Evolutionary conservation across 2,888 invertebrate genomes (phyloP).

Genomic region (Noctua comes): DNA sequence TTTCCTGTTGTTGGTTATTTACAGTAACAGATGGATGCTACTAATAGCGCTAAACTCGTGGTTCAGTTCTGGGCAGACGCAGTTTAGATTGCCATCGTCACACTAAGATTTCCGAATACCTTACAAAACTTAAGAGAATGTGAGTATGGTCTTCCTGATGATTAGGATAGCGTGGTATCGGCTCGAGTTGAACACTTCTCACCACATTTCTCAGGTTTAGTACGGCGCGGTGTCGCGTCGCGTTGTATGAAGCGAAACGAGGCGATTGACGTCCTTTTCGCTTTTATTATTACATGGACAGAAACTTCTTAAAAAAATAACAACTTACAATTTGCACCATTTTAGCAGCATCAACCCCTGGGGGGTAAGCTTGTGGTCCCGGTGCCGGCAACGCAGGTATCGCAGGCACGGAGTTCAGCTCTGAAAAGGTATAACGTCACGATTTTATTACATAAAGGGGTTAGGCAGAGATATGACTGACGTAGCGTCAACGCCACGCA

Average conservation of each 20-base stretch:
- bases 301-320: not conserved
- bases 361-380: conserved; percentile 85
- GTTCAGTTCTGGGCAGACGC: not conserved
- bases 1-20: not conserved
- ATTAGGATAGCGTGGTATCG: not conserved
- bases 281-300: not conserved
- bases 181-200: not conserved
- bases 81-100: not conserved
- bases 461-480: not conserved
- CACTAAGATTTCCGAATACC: not conserved
- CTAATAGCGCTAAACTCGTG: not conserved
- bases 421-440: conserved; percentile 56
- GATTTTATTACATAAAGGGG: not conserved
- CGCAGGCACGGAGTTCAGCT: conserved; percentile 74
- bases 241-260: not conserved
- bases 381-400: conserved; percentile 78
- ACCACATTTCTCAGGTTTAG: not conserved
- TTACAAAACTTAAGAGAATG: not conserved
- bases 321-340: conserved; percentile 74
- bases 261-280: no score
- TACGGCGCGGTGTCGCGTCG: not conserved
- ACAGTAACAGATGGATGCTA: not conserved
- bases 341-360: conserved; percentile 77
- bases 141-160: no score
- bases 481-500: no score